Conservation (phyloP, 2,113 vertebrate genomes). For the Phoxinus phoxinus region DNA sequence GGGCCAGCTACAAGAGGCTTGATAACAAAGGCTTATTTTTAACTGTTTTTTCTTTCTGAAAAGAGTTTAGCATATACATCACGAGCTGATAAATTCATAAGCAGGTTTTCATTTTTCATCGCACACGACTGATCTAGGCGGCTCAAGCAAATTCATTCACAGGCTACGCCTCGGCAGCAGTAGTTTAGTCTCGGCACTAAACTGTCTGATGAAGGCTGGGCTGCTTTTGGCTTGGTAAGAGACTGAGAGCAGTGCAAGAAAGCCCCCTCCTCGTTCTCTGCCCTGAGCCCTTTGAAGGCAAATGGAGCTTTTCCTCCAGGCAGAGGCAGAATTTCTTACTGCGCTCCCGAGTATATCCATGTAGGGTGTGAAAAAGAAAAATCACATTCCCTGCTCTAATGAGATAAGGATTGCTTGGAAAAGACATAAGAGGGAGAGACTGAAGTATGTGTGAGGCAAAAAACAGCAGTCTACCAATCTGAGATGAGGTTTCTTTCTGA, state of each 20-base stretch:
- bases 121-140: not conserved
- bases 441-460: not conserved
- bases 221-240: not conserved
- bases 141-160: constrained; percentile 30
- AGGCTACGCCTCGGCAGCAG: not conserved
- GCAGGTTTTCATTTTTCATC: not conserved
- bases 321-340: not conserved
- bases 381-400: constrained; percentile 36
- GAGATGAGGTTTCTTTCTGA: not conserved
- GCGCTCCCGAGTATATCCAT: not conserved
- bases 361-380: not conserved
- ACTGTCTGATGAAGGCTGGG: not conserved
- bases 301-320: constrained; percentile 30
- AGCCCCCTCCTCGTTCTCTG: not conserved
- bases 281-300: constrained; percentile 18
- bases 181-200: not conserved
- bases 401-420: constrained; percentile 3
- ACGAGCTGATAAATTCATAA: not conserved
- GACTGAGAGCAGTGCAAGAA: not conserved
- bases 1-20: not conserved
- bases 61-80: constrained; percentile 10
- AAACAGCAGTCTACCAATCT: not conserved
- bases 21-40: constrained; percentile 34
- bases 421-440: not conserved
- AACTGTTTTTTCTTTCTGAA: constrained; percentile 7